phyloP scores from a whole-genome alignment of 2,888 invertebrate species.

The Selenia dentaria region DNA sequence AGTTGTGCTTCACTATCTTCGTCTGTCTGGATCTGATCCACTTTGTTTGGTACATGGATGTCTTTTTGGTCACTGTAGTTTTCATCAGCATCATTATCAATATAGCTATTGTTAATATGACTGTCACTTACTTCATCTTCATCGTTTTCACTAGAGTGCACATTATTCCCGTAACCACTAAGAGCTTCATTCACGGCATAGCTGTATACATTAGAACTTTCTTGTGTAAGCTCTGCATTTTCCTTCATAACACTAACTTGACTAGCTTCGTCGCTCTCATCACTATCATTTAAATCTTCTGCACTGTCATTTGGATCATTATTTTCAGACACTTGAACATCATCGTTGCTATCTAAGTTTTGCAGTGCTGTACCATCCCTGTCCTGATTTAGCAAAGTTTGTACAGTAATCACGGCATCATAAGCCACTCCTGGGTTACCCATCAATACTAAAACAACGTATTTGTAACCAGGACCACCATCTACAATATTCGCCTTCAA shows the following conservation, averaged over 20 bases:
- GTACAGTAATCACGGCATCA: conserved; percentile 68
- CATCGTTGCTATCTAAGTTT: conserved; percentile 25
- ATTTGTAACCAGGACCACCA: conserved; percentile 76
- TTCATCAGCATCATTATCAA: conserved; percentile 1
- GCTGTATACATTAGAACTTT: conserved; percentile 57
- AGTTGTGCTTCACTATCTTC: conserved; percentile 4
- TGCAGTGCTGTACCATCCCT: conserved; percentile 22
- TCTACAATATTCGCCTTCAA: conserved; percentile 71
- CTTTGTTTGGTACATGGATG: conserved; percentile 9
- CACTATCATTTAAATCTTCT: conserved; percentile 51
- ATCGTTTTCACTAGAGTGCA: conserved; percentile 22
- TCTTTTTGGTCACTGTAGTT: conserved; percentile 5
- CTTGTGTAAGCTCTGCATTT: conserved; percentile 51
- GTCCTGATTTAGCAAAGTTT: conserved; percentile 50
- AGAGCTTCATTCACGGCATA: conserved; percentile 48
- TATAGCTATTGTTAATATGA: not conserved
- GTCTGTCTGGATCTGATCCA: conserved; percentile 9
- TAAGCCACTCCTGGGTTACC: conserved; percentile 65
- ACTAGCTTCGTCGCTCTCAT: conserved; percentile 41
- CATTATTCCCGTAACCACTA: conserved; percentile 18
- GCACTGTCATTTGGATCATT: conserved; percentile 43
- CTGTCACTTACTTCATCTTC: conserved; percentile 5
- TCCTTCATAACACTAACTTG: conserved; percentile 32
- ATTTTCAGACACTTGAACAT: conserved; percentile 35
- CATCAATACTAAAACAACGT: conserved; percentile 67